Base-by-base conservation (phyloP, 2,113 vertebrate species). In the Mesocricetus auratus region DNA sequence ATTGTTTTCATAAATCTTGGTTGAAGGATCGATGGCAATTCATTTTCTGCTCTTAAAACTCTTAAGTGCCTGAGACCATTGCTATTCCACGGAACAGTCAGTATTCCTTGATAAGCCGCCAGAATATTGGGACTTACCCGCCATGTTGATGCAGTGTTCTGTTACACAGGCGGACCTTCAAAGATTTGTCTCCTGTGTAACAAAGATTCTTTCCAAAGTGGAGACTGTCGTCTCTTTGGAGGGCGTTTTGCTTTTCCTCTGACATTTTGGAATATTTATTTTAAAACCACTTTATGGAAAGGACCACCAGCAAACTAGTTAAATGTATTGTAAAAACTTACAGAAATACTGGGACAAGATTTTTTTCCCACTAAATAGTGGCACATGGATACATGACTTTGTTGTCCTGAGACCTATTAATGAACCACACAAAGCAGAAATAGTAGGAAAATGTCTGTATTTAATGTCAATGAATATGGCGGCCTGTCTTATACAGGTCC, bases 41-140 rank as follows among this genome's bases (percentile, higher is more conserved):
- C 97, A 97, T 95, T 98, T 98, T 97, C 97, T 97, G 97, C 98
- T 98, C 98, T 97, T 95, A 98, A 98, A 98, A 96, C 74, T 85
- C 94, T 16, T 93, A 69, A 92, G 69, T 50, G 78, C 66, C 95
- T 62, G 62, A 96, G 97, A 96, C 81, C 82, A 89, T 94, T 97
- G 96, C 90, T 94, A 95, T 95, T 96, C 90, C 89, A 85, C 24
- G 85, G 97, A 97, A 89, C 58, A 95, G 93, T 62, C 5, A 0
- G 77, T 96, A 78, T 91, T 93, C 95, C 97, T 98, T 88, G 95
- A 66, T 97, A 95, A 96, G 87, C 86, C 95, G 64, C 95, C 78
- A 96, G 88, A 97, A 97, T 95, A 93, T 94, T 24, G 94, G 42
- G 77, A 90, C 94, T 96, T 91, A 96, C 94, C 93, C 86, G 22